Percentiles rank a stretch among this genome's conserved stretches.
These are phyloP conservation scores for Coregonus suidteri DNA, from an alignment of 2,797 vertebrate species.

Conservation along the genomic window DNA sequence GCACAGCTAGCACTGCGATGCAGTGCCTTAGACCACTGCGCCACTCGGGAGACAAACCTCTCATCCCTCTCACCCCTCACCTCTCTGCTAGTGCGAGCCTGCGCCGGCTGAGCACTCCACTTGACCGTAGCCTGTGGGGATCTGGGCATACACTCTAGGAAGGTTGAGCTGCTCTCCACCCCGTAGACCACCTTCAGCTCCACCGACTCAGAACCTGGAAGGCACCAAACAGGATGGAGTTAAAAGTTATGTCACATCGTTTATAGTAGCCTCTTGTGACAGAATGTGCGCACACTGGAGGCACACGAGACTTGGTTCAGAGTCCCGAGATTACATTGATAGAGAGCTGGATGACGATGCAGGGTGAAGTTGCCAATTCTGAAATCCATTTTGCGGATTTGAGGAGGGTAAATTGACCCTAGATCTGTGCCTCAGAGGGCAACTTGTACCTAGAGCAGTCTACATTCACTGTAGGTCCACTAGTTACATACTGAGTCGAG, in stretches of 20 bases:
- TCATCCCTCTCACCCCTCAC: slow-evolving; percentile 40
- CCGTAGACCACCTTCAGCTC: slow-evolving; percentile 77
- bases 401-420: too few species aligned
- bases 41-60: too few species aligned
- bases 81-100: slow-evolving; percentile 51
- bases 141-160: slow-evolving; percentile 78
- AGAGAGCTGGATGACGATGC: too few species aligned
- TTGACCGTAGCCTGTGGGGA: slow-evolving; percentile 69
- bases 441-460: not conserved
- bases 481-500: too few species aligned
- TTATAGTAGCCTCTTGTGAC: not conserved
- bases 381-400: too few species aligned
- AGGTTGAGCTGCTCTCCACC: slow-evolving; percentile 83
- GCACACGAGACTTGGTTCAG: too few species aligned
- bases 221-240: not conserved
- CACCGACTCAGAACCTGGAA: slow-evolving; percentile 47
- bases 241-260: not conserved
- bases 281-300: too few species aligned
- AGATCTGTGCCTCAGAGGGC: slow-evolving; percentile 19
- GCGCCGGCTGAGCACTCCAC: slow-evolving; percentile 69
- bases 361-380: too few species aligned
- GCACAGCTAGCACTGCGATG: too few species aligned
- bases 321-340: too few species aligned
- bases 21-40: too few species aligned
- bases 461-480: too few species aligned